Evolutionary conservation across 2,113 vertebrate species (phyloP).

Genomic region (Tetrao urogallus): DNA sequence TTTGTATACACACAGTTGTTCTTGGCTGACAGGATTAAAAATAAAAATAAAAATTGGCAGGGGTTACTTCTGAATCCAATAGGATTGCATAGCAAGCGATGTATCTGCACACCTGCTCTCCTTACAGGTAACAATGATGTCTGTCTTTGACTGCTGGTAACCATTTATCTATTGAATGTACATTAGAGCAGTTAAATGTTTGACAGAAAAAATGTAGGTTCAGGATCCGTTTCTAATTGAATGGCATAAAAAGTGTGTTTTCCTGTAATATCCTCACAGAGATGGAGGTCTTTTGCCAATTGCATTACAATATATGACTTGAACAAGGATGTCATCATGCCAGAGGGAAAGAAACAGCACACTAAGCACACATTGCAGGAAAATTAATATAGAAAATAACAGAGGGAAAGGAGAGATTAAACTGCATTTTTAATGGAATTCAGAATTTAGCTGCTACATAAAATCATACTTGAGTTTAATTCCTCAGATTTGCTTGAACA

Average conservation of each 20-base stretch:
- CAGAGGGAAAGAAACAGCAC: background rate
- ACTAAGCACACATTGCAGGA: background rate
- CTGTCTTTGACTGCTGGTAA: background rate
- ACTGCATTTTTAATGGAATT: background rate
- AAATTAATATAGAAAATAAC: background rate
- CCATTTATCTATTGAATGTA: background rate
- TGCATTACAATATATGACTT: background rate
- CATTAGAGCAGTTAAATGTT: background rate
- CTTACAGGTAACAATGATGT: background rate
- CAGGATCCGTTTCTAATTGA: background rate
- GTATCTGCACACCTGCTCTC: background rate
- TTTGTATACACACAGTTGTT: background rate
- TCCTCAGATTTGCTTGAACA: conserved; percentile 34
- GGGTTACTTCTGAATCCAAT: background rate
- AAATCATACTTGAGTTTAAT: conserved; percentile 49
- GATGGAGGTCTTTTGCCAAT: background rate
- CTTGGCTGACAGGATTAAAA: conserved; percentile 6
- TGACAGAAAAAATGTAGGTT: background rate
- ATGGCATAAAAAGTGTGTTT: background rate
- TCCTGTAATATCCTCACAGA: background rate
- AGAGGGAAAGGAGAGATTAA: background rate
- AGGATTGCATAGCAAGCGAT: background rate
- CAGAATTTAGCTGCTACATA: conserved; percentile 19
- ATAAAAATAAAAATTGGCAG: background rate
- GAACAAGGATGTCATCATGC: background rate